Conservation (phyloP, 2,888 invertebrate genomes). For the Drosophila siamana region DNA sequence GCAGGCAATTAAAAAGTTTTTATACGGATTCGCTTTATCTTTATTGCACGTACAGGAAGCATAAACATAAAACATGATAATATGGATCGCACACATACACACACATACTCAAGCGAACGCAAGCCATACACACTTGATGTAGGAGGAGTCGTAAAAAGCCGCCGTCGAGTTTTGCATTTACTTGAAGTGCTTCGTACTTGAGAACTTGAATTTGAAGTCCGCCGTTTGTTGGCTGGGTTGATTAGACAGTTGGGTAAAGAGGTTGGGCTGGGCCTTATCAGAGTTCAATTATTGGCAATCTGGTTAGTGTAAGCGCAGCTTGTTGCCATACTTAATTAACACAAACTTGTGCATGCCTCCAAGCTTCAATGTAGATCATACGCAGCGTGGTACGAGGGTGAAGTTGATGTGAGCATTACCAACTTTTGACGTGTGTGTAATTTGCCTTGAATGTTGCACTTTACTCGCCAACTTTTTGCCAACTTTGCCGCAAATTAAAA, state of each 20-base stretch:
- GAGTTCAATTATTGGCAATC: constrained; percentile 37
- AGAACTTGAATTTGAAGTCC: constrained; percentile 23
- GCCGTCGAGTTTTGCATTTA: constrained; percentile 58
- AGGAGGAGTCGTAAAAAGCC: constrained; percentile 43
- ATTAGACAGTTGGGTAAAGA: constrained; percentile 47
- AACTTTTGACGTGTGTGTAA: constrained; percentile 20
- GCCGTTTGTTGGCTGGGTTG: constrained; percentile 32
- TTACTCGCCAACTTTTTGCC: constrained; percentile 8
- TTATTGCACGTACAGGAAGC: constrained; percentile 73
- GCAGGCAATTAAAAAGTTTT: constrained; percentile 81
- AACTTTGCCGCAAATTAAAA: constrained; percentile 41
- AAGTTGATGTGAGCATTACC: constrained; percentile 27
- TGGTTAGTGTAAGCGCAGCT: constrained; percentile 12
- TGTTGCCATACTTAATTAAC: constrained; percentile 60
- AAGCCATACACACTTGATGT: constrained; percentile 20
- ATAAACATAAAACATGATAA: constrained; percentile 77
- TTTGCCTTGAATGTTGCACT: constrained; percentile 22
- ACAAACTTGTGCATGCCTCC: constrained; percentile 31
- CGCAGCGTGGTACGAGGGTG: constrained; percentile 24
- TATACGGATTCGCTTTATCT: constrained; percentile 76
- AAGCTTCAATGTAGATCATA: constrained; percentile 40
- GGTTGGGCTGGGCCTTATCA: not conserved
- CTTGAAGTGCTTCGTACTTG: constrained; percentile 31
- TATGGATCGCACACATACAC: constrained; percentile 26
- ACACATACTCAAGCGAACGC: constrained; percentile 8